Percentiles rank a stretch among this genome's conserved stretches.
These are phyloP conservation scores for Branchinecta lindahli DNA, from an alignment of 1,140 invertebrate species.

Conservation along the genomic window DNA sequence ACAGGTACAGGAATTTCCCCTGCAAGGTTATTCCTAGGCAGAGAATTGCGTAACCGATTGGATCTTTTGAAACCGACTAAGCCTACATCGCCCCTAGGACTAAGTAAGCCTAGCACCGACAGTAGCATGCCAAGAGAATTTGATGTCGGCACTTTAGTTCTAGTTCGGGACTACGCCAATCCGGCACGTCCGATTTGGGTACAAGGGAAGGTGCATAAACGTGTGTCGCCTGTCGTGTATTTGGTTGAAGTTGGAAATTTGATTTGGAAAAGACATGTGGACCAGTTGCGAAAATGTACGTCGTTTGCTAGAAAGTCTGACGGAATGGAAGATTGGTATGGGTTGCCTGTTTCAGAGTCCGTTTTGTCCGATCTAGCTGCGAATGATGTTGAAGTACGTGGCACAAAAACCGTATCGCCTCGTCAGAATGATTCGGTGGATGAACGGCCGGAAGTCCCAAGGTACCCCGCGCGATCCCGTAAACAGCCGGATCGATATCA, in stretches of 20 bases:
- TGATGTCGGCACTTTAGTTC: not conserved
- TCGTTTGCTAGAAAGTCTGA: no score
- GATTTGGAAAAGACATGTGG: conserved; percentile 11
- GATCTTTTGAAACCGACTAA: conserved; percentile 19
- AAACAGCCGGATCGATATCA: no score
- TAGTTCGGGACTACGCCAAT: not conserved
- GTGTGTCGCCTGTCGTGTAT: conserved; percentile 9
- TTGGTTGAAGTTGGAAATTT: not conserved
- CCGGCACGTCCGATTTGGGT: not conserved
- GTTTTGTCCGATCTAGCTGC: no score
- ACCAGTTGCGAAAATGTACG: conserved; percentile 9
- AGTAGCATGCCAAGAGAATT: not conserved
- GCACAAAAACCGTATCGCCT: no score
- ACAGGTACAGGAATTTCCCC: conserved; percentile 21
- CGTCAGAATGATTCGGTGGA: no score
- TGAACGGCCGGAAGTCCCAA: no score
- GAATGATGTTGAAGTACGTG: no score
- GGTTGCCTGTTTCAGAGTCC: no score
- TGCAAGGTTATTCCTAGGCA: conserved; percentile 18
- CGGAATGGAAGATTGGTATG: no score
- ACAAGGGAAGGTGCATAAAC: not conserved
- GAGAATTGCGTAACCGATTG: conserved; percentile 13
- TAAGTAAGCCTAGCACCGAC: not conserved
- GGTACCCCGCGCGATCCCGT: no score
- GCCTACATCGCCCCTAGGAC: not conserved